These are phyloP conservation scores for Pantherophis alleghaniensis DNA, from an alignment of 2,797 vertebrate genomes.

Conservation along the genomic window DNA sequence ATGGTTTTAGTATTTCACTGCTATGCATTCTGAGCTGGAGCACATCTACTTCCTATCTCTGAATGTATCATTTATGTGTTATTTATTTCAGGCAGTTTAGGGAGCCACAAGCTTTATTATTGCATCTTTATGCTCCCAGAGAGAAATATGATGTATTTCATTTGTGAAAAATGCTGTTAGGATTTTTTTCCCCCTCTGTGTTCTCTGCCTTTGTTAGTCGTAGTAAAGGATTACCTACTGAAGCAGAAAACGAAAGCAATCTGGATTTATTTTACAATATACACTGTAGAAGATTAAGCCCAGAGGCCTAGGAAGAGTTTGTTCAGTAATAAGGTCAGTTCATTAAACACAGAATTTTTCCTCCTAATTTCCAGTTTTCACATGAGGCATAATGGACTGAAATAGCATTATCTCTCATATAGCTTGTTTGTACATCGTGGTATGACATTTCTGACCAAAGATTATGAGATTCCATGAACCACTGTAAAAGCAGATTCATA, in stretches of 20 bases:
- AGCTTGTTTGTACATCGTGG: constrained; percentile 8
- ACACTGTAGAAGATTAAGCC: constrained; percentile 55
- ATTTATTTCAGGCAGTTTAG: constrained; percentile 54
- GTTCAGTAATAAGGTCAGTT: constrained; percentile 58
- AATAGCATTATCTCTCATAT: constrained; percentile 35
- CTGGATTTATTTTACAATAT: constrained; percentile 55
- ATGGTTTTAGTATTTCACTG: constrained; percentile 42
- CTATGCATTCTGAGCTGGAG: constrained; percentile 48
- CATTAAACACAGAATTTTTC: constrained; percentile 54
- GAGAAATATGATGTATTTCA: constrained; percentile 49
- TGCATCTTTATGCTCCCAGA: constrained; percentile 47
- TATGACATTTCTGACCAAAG: constrained; percentile 29
- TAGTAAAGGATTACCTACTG: constrained; percentile 46
- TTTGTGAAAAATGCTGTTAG: constrained; percentile 54
- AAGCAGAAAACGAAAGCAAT: constrained; percentile 57
- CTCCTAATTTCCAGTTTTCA: constrained; percentile 35
- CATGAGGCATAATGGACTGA: constrained; percentile 26
- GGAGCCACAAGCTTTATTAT: constrained; percentile 49
- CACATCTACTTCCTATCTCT: constrained; percentile 37
- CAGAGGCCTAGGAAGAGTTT: constrained; percentile 53
- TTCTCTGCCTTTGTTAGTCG: constrained; percentile 51
- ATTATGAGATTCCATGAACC: neutral
- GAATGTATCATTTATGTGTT: constrained; percentile 59
- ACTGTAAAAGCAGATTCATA: neutral
- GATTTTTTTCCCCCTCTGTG: constrained; percentile 29